A percentile compares a stretch with the other conserved stretches of the same genome.
phyloP scores from a whole-genome alignment of 2,797 vertebrate species.

The Vireo griseus region DNA sequence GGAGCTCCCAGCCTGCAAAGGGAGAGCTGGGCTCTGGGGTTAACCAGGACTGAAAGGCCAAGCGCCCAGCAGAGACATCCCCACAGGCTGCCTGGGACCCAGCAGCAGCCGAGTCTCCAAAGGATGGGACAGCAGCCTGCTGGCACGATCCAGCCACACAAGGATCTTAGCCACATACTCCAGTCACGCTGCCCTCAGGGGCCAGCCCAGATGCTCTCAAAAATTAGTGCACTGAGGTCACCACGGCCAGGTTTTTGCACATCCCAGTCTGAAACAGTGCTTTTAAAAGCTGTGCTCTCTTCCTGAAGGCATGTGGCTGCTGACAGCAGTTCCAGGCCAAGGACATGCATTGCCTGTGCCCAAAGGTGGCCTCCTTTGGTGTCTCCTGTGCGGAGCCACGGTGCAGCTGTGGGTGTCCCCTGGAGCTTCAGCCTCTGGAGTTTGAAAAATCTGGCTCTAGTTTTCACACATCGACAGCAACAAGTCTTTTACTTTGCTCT shows the following conservation, averaged over 20 bases:
- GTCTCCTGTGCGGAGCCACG: fast-evolving
- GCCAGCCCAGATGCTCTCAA: background rate
- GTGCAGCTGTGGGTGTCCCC: fast-evolving
- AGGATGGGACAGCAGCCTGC: background rate
- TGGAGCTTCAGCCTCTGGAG: background rate
- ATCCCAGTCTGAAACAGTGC: background rate
- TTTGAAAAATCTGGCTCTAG: background rate
- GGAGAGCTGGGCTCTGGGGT: background rate
- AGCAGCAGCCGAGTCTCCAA: background rate
- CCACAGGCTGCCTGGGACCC: fast-evolving
- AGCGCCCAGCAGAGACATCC: background rate
- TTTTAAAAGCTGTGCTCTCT: background rate
- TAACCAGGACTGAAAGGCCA: background rate
- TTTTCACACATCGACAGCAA: background rate
- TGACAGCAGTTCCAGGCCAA: background rate
- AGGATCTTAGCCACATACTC: fast-evolving
- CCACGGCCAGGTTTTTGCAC: background rate
- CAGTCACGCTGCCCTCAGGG: background rate
- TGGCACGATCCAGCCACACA: fast-evolving
- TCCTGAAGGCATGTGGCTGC: background rate
- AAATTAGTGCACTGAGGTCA: background rate
- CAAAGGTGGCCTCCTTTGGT: fast-evolving
- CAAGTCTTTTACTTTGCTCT: background rate
- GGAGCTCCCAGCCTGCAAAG: background rate
- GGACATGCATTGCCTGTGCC: fast-evolving